Evolutionary conservation across 2,797 vertebrate genomes (phyloP).

Genomic region (Malacoctenus gilli): DNA sequence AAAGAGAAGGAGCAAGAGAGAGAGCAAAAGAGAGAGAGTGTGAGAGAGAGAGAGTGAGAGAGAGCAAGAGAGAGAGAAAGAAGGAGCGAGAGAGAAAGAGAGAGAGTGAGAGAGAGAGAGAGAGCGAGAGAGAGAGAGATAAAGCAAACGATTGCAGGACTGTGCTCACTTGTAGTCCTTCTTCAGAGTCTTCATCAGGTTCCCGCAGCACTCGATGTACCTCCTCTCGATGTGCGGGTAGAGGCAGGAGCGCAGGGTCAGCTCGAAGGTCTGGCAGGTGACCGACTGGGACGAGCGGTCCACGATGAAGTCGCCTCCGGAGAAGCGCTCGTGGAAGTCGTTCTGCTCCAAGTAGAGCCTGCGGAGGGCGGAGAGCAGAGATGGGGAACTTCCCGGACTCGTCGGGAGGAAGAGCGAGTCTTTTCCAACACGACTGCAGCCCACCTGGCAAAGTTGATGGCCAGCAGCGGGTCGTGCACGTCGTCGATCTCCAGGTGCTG

Average conservation of each 20-base stretch:
- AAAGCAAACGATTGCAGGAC: neutral
- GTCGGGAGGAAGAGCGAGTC: too few species aligned
- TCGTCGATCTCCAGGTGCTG: slow-evolving; percentile 90
- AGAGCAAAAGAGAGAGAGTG: too few species aligned
- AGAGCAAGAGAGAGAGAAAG: too few species aligned
- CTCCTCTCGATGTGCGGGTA: slow-evolving; percentile 94
- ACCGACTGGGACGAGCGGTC: slow-evolving; percentile 96
- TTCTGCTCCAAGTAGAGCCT: slow-evolving; percentile 96
- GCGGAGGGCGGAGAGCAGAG: neutral
- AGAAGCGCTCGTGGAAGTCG: slow-evolving; percentile 93
- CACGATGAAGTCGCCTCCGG: slow-evolving; percentile 88
- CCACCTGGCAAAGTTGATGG: slow-evolving; percentile 97
- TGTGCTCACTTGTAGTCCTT: slow-evolving; percentile 90
- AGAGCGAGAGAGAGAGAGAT: too few species aligned
- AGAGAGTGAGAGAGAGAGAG: too few species aligned
- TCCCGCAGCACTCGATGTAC: slow-evolving; percentile 95
- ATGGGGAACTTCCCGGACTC: too few species aligned
- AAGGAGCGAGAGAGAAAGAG: too few species aligned
- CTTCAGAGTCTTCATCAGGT: slow-evolving; percentile 95
- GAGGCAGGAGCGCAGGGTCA: slow-evolving; percentile 94
- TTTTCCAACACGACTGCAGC: neutral
- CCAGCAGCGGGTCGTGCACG: slow-evolving; percentile 90
- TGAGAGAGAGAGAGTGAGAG: too few species aligned
- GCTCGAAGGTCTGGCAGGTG: slow-evolving; percentile 96
- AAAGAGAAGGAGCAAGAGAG: too few species aligned